phyloP scores from a whole-genome alignment of 2,797 vertebrate species.

The Mus spretus region DNA sequence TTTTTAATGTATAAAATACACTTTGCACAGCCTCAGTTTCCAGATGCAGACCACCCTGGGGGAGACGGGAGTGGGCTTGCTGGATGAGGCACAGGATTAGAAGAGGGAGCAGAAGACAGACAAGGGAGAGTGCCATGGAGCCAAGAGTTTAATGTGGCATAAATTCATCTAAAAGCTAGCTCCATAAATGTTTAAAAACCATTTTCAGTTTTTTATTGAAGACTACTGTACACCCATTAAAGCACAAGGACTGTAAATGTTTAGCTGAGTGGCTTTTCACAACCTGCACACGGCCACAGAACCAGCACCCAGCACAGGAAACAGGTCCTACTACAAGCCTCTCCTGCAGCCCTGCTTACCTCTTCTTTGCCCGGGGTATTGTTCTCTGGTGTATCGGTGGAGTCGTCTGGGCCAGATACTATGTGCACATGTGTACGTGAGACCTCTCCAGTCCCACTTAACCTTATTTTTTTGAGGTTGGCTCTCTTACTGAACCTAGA shows the following conservation, averaged over 20 bases:
- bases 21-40: background rate
- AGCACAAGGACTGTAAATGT: background rate
- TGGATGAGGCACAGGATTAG: background rate
- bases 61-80: background rate
- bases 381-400: background rate
- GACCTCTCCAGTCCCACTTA: background rate
- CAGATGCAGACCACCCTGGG: background rate
- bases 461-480: background rate
- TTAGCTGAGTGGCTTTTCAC: background rate
- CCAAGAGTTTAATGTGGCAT: slow-evolving; percentile 6
- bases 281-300: background rate
- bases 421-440: background rate
- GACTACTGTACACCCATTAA: background rate
- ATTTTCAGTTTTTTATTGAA: slow-evolving; percentile 52
- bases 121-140: background rate
- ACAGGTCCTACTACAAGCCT: background rate
- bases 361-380: no score
- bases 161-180: background rate
- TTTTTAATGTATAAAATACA: background rate
- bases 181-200: slow-evolving; percentile 20
- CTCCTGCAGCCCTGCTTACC: background rate
- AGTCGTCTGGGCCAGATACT: background rate
- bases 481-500: background rate
- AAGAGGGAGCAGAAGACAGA: background rate
- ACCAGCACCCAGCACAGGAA: background rate